Conservation (phyloP, 2,888 invertebrate genomes). For the Timandra comae region DNA sequence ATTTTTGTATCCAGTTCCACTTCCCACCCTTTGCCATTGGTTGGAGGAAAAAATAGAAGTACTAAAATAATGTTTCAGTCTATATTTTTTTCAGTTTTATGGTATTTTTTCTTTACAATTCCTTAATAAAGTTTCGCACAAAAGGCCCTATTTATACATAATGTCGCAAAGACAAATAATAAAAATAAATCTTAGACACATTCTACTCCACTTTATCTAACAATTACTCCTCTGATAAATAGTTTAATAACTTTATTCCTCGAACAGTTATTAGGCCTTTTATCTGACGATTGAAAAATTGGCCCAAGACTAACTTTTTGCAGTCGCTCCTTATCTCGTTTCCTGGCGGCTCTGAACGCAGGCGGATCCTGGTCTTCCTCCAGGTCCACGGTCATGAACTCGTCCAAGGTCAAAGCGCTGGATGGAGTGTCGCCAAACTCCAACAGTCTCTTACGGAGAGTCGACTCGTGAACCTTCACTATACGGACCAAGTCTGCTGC, state of each 20-base stretch:
- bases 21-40: neutral
- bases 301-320: too few relatives aligned
- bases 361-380: conserved; percentile 98
- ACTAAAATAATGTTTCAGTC: neutral
- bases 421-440: conserved; percentile 99
- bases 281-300: too few relatives aligned
- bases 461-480: conserved; percentile 96
- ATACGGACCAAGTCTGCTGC: conserved; percentile 93
- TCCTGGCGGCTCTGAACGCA: conserved; percentile 92
- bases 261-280: too few relatives aligned
- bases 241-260: too few relatives aligned
- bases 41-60: neutral
- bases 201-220: too few relatives aligned
- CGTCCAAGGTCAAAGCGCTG: conserved; percentile 94
- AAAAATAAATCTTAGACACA: too few relatives aligned
- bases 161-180: too few relatives aligned
- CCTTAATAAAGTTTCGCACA: too few relatives aligned
- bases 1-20: neutral
- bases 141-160: too few relatives aligned
- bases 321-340: conserved; percentile 89
- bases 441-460: conserved; percentile 90
- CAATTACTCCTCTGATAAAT: too few relatives aligned
- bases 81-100: too few relatives aligned
- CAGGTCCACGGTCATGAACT: conserved; percentile 97
- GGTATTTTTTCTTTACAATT: too few relatives aligned